phyloP scores from a whole-genome alignment of 2,113 vertebrate genomes.

The Ictalurus furcatus region DNA sequence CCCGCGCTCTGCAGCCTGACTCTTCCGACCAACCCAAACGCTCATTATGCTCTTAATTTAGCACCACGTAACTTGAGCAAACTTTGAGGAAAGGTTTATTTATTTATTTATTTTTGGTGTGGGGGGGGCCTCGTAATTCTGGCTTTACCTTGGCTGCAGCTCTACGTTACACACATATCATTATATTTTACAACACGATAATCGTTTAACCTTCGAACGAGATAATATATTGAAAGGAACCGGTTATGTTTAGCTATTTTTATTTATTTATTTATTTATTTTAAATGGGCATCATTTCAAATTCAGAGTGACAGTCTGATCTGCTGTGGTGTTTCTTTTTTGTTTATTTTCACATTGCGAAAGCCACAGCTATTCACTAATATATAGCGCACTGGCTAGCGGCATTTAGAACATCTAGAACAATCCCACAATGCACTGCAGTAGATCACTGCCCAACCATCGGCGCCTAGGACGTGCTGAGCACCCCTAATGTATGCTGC shows the following conservation, averaged over 20 bases:
- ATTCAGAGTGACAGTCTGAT: background rate
- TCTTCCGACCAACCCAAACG: slow-evolving; percentile 72
- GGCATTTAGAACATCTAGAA: background rate
- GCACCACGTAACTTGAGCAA: slow-evolving; percentile 67
- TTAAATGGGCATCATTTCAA: background rate
- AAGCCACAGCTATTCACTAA: background rate
- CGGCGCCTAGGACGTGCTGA: background rate
- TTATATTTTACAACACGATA: slow-evolving; percentile 23
- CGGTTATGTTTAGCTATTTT: background rate
- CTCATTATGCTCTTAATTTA: slow-evolving; percentile 78
- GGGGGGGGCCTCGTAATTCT: background rate
- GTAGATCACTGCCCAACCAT: background rate
- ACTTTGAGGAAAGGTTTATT: slow-evolving; percentile 64
- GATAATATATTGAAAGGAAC: background rate
- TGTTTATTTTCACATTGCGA: background rate
- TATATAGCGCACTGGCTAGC: background rate
- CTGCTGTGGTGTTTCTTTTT: background rate
- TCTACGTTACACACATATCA: slow-evolving; percentile 22
- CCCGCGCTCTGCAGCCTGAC: slow-evolving; percentile 69
- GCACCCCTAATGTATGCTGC: background rate
- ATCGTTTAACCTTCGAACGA: background rate
- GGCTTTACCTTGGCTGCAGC: slow-evolving; percentile 16
- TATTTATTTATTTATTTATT: too few relatives aligned
- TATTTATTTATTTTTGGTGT: slow-evolving; percentile 17
- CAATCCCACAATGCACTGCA: background rate